Base-by-base conservation (phyloP, 2,888 invertebrate genomes). In the Lasioglossum vierecki region DNA sequence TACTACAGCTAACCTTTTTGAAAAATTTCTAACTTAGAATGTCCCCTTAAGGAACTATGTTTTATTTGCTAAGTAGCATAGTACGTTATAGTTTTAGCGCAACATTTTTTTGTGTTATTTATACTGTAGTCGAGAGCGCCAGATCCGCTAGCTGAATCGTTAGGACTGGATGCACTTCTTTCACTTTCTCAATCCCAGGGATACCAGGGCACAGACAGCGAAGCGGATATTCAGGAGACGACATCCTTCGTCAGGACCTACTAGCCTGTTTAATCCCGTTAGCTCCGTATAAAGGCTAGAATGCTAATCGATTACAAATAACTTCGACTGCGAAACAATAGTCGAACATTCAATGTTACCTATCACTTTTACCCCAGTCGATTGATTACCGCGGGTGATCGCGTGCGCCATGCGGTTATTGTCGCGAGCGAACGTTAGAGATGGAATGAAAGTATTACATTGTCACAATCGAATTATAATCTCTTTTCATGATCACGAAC, bases 81-180 rank as follows among this genome's bases (percentile, higher is more conserved):
- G 76, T 76, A 39, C 35, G 74, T 70, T 74, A 78, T 89, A 85
- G 82, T 80, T 87, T 82, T 88, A 88, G 89, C 77, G 86, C 82
- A 76, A 87, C 83, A 89, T 87, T 89, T 90, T 89, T 91, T 90
- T 90, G 75, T 88, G 88, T 89, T 84, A 77, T 84, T 72, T 85
- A 85, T 76, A 84, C 88, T 86, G 88, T 91, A 93, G 93, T 92
- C 91, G 85, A 91, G 89, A 92, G 91, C 85, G 85, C 89, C 91
- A 89, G 92, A 92, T 87, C 91, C 89, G 76, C 86, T 91, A 90
- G 91, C 91, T 74, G 92, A 93, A 90, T 93, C 92, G 89, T 93
- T 92, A 90, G 93, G 93, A 88, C 91, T 93, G 93, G 94, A 94
- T 93, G 94, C 94, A 93, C 93, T 94, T 93, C 91, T 94, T 92